A percentile compares a stretch with the other conserved stretches of the same genome.
Evolutionary conservation across 1,140 invertebrate genomes (phyloP).

Genomic region (Ptiloglossa arizonensis): DNA sequence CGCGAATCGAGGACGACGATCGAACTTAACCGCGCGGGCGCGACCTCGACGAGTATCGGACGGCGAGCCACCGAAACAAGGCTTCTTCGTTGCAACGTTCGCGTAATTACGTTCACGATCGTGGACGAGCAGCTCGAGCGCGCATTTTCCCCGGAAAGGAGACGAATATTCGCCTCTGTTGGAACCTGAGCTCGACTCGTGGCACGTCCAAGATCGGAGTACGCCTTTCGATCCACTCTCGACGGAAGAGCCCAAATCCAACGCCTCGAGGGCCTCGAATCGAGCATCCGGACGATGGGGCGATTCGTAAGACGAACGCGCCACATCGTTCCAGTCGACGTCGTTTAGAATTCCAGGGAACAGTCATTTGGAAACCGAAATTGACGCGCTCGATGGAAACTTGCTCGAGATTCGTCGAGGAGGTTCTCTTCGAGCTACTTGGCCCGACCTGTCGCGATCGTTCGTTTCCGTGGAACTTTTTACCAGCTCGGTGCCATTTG

Average conservation of each 20-base stretch:
- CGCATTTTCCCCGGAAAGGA: background rate
- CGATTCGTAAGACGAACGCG: background rate
- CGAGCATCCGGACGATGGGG: background rate
- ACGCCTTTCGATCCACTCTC: background rate
- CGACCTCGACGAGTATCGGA: slow-evolving; percentile 2
- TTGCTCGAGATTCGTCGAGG: too few species aligned
- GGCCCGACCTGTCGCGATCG: too few species aligned
- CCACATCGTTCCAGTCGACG: too few species aligned
- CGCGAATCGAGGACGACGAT: slow-evolving; percentile 47
- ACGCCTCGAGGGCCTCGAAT: background rate
- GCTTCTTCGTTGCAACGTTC: background rate
- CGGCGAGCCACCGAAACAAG: too few species aligned
- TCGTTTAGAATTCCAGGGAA: too few species aligned
- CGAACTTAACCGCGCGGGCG: slow-evolving; percentile 28
- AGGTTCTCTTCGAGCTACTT: too few species aligned
- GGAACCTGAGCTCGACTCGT: slow-evolving; percentile 4
- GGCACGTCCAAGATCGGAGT: background rate
- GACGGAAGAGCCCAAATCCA: too few species aligned
- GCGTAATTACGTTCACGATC: background rate
- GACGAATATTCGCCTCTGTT: background rate
- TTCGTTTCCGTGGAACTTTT: too few species aligned
- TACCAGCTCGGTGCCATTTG: too few species aligned
- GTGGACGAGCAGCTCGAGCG: background rate
- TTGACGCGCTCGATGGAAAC: too few species aligned
- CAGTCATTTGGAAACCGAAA: too few species aligned